phyloP scores from a whole-genome alignment of 2,113 vertebrate species.

The Paracanthobrama guichenoti region DNA sequence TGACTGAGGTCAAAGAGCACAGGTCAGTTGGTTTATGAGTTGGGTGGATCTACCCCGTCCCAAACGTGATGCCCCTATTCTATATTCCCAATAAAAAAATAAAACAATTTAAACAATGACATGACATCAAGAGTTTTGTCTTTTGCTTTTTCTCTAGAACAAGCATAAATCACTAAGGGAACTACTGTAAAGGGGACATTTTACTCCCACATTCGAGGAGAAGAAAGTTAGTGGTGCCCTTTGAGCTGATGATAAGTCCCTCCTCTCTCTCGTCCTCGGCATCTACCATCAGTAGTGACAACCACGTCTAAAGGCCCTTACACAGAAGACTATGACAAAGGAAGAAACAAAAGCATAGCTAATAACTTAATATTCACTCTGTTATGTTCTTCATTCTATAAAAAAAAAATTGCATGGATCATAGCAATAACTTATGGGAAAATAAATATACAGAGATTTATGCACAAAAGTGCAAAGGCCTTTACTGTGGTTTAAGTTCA shows the following conservation, averaged over 20 bases:
- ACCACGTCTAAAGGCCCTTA: constrained; percentile 61
- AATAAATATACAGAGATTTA: constrained; percentile 61
- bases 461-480: constrained; percentile 61
- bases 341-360: background rate
- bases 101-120: background rate
- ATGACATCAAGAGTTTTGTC: constrained; percentile 34
- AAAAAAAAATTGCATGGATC: background rate
- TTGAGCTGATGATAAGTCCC: constrained; percentile 74
- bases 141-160: constrained; percentile 23
- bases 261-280: constrained; percentile 63
- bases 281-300: constrained; percentile 62
- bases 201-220: constrained; percentile 22
- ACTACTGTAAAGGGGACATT: constrained; percentile 27
- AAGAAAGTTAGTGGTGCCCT: constrained; percentile 71
- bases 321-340: constrained; percentile 31
- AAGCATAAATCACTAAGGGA: constrained; percentile 37
- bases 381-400: background rate
- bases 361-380: background rate
- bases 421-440: background rate
- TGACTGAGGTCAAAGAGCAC: constrained; percentile 76
- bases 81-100: background rate
- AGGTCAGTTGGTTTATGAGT: constrained; percentile 26
- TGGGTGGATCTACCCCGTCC: constrained; percentile 2
- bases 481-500: constrained; percentile 54
- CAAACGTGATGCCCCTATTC: constrained; percentile 8